phyloP scores from a whole-genome alignment of 2,888 invertebrate species.

The Odontocerum albicorne region DNA sequence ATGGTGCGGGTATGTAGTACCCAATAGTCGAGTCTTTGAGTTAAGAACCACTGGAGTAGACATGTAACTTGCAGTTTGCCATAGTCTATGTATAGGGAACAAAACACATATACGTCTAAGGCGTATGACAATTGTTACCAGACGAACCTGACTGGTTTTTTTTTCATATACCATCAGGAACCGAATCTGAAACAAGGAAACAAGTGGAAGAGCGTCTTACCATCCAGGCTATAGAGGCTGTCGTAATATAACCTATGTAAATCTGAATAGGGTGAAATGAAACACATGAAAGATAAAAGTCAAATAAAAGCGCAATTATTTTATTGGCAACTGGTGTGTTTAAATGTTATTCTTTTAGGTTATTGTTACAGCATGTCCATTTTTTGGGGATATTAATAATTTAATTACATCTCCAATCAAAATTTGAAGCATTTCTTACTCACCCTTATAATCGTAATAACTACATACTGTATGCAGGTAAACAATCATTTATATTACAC shows the following conservation, averaged over 20 bases:
- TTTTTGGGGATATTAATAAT: constrained; percentile 29
- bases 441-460: constrained; percentile 17
- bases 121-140: too few relatives aligned
- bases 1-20: too few relatives aligned
- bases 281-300: constrained; percentile 27
- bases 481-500: constrained; percentile 31
- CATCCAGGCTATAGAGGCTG: not conserved
- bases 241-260: too few relatives aligned
- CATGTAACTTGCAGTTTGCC: too few relatives aligned
- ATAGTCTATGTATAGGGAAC: too few relatives aligned
- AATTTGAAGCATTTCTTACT: constrained; percentile 29
- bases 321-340: constrained; percentile 37
- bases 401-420: constrained; percentile 29
- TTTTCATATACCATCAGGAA: too few relatives aligned
- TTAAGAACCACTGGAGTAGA: too few relatives aligned
- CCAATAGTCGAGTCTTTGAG: too few relatives aligned
- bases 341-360: constrained; percentile 32
- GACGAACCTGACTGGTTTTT: too few relatives aligned
- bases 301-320: constrained; percentile 36
- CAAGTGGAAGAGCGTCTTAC: too few relatives aligned
- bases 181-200: too few relatives aligned
- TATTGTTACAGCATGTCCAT: constrained; percentile 30
- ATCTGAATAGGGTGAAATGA: constrained; percentile 16
- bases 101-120: too few relatives aligned
- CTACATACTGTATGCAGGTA: constrained; percentile 23